Evolutionary conservation across 2,113 vertebrate species (phyloP).

Genomic region (Rhinoderma darwinii): DNA sequence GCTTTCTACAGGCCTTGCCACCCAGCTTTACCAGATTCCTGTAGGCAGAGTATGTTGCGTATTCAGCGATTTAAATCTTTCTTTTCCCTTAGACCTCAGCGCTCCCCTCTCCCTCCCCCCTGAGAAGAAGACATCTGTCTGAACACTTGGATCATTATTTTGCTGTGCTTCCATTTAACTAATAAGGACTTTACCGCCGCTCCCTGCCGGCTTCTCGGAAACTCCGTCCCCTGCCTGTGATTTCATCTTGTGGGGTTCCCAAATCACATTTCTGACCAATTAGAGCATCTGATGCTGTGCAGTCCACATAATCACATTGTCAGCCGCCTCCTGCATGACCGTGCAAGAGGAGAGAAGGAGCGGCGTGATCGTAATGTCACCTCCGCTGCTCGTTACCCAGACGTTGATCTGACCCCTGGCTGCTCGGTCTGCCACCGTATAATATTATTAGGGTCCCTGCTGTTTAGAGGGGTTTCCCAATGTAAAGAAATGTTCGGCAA

Average conservation of each 20-base stretch:
- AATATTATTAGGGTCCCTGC: too few relatives aligned
- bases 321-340: background rate
- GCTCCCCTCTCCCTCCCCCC: background rate
- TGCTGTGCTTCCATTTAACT: too few relatives aligned
- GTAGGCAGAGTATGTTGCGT: too few relatives aligned
- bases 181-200: background rate
- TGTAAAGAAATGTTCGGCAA: too few relatives aligned
- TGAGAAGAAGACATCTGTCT: background rate
- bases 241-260: conserved; percentile 50
- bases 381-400: background rate
- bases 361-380: background rate
- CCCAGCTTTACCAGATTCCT: too few relatives aligned
- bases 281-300: conserved; percentile 46
- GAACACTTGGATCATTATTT: background rate
- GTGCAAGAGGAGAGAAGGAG: background rate
- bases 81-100: too few relatives aligned
- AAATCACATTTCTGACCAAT: conserved; percentile 59
- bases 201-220: conserved; percentile 33
- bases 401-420: too few relatives aligned
- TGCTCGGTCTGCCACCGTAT: too few relatives aligned
- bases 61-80: too few relatives aligned
- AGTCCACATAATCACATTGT: conserved; percentile 51
- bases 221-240: background rate
- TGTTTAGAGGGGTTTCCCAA: too few relatives aligned
- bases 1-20: too few relatives aligned